Conservation (phyloP, 2,113 vertebrate genomes). For the Acrocephalus arundinaceus region DNA sequence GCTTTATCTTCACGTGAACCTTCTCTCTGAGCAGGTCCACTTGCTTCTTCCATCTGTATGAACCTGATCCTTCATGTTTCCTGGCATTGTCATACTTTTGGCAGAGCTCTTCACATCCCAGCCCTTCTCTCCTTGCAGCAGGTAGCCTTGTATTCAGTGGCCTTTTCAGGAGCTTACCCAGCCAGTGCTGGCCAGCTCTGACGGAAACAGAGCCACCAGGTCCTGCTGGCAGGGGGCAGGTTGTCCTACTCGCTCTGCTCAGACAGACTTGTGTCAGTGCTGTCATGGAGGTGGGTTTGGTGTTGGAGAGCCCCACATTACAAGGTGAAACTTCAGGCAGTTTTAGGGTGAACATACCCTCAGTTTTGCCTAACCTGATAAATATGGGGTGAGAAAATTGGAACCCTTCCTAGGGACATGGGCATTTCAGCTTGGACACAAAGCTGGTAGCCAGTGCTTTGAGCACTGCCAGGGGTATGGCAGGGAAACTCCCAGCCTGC, state of each 20-base stretch:
- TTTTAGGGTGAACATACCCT: neutral
- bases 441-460: neutral
- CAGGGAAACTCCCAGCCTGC: neutral
- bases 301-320: neutral
- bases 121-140: neutral
- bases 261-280: neutral
- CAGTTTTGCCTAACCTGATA: neutral
- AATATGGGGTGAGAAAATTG: neutral
- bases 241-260: accelerated
- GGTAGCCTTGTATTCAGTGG: neutral
- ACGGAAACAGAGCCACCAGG: neutral
- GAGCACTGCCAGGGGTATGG: neutral
- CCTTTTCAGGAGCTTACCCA: neutral
- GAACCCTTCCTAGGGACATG: neutral
- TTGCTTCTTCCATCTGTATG: neutral
- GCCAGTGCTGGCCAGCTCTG: neutral
- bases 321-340: neutral
- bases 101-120: neutral
- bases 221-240: neutral
- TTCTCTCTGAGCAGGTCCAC: neutral
- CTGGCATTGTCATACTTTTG: neutral
- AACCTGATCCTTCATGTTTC: neutral
- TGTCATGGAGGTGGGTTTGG: neutral
- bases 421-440: neutral
- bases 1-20: neutral